Conservation (phyloP, 2,888 invertebrate species). For the Liopterus haemorrhoidalis region DNA sequence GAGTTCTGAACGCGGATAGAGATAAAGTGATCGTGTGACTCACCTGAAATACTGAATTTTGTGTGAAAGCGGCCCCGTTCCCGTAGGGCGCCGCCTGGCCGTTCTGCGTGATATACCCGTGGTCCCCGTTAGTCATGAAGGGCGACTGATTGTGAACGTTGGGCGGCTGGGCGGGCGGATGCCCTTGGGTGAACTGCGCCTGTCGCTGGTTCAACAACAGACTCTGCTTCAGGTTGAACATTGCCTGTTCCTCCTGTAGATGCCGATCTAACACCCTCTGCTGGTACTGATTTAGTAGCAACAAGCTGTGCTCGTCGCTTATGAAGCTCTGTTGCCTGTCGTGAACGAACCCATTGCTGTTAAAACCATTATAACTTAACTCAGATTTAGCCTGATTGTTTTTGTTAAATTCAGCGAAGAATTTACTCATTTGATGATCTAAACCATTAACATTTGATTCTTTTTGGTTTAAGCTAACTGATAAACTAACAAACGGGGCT, state of each 20-base stretch:
- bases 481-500: constrained; percentile 32
- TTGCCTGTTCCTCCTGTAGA: constrained; percentile 19
- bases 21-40: too few relatives aligned
- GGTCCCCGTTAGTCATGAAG: constrained; percentile 12
- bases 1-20: too few relatives aligned
- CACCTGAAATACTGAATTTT: constrained; percentile 24
- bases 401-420: constrained; percentile 66
- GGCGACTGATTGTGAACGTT: constrained; percentile 42
- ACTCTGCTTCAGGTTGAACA: constrained; percentile 14
- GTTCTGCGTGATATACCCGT: constrained; percentile 12
- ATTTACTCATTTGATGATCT: constrained; percentile 56
- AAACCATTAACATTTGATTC: constrained; percentile 38
- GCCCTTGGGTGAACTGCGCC: too few relatives aligned
- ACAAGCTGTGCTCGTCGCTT: constrained; percentile 36
- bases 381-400: constrained; percentile 45
- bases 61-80: constrained; percentile 19
- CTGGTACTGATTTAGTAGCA: constrained; percentile 36
- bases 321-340: constrained; percentile 23
- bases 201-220: constrained; percentile 15
- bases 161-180: constrained; percentile 31
- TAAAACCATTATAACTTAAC: constrained; percentile 12
- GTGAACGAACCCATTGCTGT: constrained; percentile 22
- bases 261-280: constrained; percentile 16
- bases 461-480: constrained; percentile 11
- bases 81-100: constrained; percentile 11